Evolutionary conservation across 2,797 vertebrate genomes (phyloP), one percentile per base, ranked within the genome.

Genomic region (Acanthis flammea): DNA sequence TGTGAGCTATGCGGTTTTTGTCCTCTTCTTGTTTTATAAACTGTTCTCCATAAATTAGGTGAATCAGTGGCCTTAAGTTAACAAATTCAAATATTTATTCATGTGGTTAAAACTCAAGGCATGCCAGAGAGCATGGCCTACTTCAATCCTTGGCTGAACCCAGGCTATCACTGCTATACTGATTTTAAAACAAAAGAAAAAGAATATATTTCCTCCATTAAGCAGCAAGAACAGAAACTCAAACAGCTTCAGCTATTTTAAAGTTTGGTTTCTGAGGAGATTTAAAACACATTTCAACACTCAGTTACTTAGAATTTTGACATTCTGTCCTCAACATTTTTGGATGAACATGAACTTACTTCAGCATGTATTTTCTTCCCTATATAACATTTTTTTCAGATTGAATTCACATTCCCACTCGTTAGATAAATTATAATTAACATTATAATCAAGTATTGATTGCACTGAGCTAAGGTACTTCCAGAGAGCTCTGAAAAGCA

Each of bases 21-120:
- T 45, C 31, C 13, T 89, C 14, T 57, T 88, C 51, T 68, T 63
- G 61, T 42, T 93, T 91, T 70, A 82, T 28, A 89, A 85, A 70
- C 14, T 4, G 30, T 28, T 68, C 47, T 44, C 33, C 73, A 80
- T 72, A 71, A 89, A 86, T 83, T n/a, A 80, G 22, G 57, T 28
- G 2, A 81, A 81, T 60, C n/a, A 75, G 45, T 41, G 27, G 50
- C 44, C 31, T 92, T 41, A 42, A 35, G 58, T 65, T 83, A 89
- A 89, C 50, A 85, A 91, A 74, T 42, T 44, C n/a, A 96, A 89
- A 51, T 91, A 91, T 82, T 87, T 91, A 74, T 75, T 71, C 39
- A 44, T 13, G 57, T 42, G 39, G 39, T 83, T 92, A 87, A 82
- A 95, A 68, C 62, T 41, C 60, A 47, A 83, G 68, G 42, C 78